These are phyloP conservation scores for Elysia crispata DNA, from an alignment of 2,888 invertebrate species.

Conservation along the genomic window DNA sequence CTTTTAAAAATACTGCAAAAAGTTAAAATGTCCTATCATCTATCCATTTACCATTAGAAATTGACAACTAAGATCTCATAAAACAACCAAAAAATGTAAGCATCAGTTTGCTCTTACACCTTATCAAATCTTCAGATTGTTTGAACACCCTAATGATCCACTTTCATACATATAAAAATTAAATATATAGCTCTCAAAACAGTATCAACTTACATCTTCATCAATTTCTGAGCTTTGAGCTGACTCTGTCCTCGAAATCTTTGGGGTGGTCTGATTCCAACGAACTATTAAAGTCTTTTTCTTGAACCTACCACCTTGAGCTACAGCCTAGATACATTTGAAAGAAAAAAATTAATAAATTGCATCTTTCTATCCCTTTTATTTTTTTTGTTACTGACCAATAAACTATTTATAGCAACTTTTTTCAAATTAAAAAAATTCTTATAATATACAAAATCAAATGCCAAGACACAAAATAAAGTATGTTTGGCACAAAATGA, in stretches of 20 bases:
- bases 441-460: not conserved
- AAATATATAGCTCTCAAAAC: too few relatives aligned
- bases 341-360: too few relatives aligned
- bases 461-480: not conserved
- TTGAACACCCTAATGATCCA: too few relatives aligned
- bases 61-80: too few relatives aligned
- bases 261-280: slow-evolving; percentile 64
- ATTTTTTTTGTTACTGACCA: not conserved
- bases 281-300: slow-evolving; percentile 66
- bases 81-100: too few relatives aligned
- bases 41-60: too few relatives aligned
- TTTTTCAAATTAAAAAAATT: not conserved
- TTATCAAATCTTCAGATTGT: too few relatives aligned
- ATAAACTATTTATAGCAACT: not conserved
- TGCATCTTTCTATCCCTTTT: too few relatives aligned
- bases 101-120: too few relatives aligned
- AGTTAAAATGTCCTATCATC: too few relatives aligned
- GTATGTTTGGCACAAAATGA: too few relatives aligned
- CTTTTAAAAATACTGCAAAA: too few relatives aligned
- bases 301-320: slow-evolving; percentile 69
- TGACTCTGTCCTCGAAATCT: slow-evolving; percentile 35
- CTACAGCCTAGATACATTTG: slow-evolving; percentile 63
- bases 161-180: not conserved
- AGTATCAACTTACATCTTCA: slow-evolving; percentile 45
- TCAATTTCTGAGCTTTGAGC: slow-evolving; percentile 47